These are phyloP conservation scores for Furnarius figulus DNA, from an alignment of 2,113 vertebrate genomes.

Conservation along the genomic window DNA sequence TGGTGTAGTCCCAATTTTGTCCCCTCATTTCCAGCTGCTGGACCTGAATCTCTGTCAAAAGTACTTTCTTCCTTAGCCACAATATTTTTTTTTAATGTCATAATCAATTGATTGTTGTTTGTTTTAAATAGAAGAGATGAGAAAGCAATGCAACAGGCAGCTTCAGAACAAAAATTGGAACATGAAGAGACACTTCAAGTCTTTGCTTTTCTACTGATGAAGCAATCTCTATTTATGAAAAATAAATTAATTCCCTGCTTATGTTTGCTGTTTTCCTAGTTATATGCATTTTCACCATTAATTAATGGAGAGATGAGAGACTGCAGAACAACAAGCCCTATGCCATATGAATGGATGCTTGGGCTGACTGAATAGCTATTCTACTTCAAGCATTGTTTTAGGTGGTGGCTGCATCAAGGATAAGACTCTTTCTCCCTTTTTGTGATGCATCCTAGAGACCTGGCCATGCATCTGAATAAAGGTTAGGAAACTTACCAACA, in stretches of 20 bases:
- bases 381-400: slow-evolving; percentile 4
- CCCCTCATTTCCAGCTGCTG: slow-evolving; percentile 66
- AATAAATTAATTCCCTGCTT: slow-evolving; percentile 70
- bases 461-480: background rate
- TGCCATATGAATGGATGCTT: slow-evolving; percentile 45
- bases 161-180: slow-evolving; percentile 68
- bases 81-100: slow-evolving; percentile 68
- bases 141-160: slow-evolving; percentile 49
- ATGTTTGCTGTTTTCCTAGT: slow-evolving; percentile 48
- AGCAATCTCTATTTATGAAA: slow-evolving; percentile 59
- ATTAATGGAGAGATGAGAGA: slow-evolving; percentile 66
- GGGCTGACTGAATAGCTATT: slow-evolving; percentile 39
- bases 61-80: slow-evolving; percentile 60
- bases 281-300: slow-evolving; percentile 64
- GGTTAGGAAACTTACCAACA: background rate
- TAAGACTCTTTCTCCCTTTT: slow-evolving; percentile 29
- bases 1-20: slow-evolving; percentile 47
- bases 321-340: slow-evolving; percentile 22
- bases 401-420: slow-evolving; percentile 60
- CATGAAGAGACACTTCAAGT: slow-evolving; percentile 70
- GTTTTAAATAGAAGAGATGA: slow-evolving; percentile 67
- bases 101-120: slow-evolving; percentile 70
- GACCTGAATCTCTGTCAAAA: slow-evolving; percentile 74
- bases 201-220: slow-evolving; percentile 59
- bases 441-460: background rate